Percentiles rank a stretch among this genome's conserved stretches.
Conservation (phyloP, 2,888 invertebrate genomes). For the Eristalinus sepulchralis region DNA sequence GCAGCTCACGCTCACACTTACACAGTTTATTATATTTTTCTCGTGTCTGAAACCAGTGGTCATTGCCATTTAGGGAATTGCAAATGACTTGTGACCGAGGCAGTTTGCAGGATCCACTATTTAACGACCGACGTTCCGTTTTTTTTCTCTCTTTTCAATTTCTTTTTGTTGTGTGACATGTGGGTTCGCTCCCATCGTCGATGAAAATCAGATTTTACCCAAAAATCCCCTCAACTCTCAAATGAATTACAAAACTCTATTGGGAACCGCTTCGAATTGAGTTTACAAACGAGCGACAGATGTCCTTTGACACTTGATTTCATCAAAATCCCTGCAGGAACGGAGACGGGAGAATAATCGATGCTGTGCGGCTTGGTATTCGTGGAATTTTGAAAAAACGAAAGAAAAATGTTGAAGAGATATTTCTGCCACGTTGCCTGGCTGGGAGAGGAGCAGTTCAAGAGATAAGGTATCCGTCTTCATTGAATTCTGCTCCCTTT, state of each 20-base stretch:
- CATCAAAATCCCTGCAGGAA: constrained; percentile 14
- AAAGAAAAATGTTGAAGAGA: neutral
- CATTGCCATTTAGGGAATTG: constrained; percentile 48
- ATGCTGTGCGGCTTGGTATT: neutral
- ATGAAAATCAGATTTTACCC: constrained; percentile 6
- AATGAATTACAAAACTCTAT: constrained; percentile 34
- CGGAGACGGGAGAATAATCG: neutral
- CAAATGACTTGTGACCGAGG: constrained; percentile 39
- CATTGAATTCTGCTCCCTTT: neutral
- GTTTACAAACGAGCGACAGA: constrained; percentile 17
- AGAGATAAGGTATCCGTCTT: neutral
- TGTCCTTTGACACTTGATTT: constrained; percentile 45
- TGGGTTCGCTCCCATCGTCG: neutral
- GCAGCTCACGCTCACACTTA: too few species aligned
- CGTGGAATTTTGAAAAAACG: neutral
- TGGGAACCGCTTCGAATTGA: constrained; percentile 24
- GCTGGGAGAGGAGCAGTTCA: neutral
- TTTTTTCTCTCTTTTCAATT: neutral
- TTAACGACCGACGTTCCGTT: constrained; percentile 25
- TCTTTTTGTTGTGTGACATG: neutral
- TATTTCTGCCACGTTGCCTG: neutral
- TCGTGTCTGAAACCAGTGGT: neutral
- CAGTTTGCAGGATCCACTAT: constrained; percentile 10
- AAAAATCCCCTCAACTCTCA: neutral
- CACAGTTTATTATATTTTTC: too few species aligned